These are phyloP conservation scores for Artemisiospiza belli DNA, from an alignment of 2,113 vertebrate genomes.

Conservation along the genomic window DNA sequence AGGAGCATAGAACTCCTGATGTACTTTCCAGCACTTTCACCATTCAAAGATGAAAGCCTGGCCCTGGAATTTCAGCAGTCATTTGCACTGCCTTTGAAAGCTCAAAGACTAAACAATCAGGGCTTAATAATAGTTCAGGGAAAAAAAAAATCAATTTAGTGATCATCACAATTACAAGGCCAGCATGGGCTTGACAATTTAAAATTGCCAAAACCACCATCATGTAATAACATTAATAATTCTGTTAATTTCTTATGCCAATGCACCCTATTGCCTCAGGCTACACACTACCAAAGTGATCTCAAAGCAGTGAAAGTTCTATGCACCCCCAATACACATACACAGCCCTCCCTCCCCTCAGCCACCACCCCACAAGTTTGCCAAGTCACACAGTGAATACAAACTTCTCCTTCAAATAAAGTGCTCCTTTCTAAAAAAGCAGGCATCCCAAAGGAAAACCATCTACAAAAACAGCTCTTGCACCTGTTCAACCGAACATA, in stretches of 20 bases:
- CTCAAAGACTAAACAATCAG: neutral
- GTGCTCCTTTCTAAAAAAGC: neutral
- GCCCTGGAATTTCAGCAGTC: neutral
- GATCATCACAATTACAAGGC: neutral
- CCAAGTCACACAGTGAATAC: neutral
- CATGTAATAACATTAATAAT: neutral
- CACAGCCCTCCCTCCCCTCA: neutral
- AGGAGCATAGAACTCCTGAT: neutral
- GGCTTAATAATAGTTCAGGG: neutral
- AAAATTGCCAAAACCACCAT: neutral
- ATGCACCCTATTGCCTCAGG: neutral
- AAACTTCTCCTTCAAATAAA: neutral
- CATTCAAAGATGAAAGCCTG: neutral
- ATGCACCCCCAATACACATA: accelerated
- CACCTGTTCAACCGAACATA: conserved; percentile 42
- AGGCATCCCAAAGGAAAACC: neutral
- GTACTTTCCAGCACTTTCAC: neutral
- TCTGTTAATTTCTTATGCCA: neutral
- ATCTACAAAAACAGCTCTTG: neutral
- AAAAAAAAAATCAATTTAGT: neutral
- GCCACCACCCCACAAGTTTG: neutral
- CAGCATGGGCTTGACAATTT: neutral
- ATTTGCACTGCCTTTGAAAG: neutral
- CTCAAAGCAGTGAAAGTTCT: neutral
- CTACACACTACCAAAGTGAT: neutral